phyloP scores from a whole-genome alignment of 2,113 vertebrate genomes.

The Menidia beryllina region DNA sequence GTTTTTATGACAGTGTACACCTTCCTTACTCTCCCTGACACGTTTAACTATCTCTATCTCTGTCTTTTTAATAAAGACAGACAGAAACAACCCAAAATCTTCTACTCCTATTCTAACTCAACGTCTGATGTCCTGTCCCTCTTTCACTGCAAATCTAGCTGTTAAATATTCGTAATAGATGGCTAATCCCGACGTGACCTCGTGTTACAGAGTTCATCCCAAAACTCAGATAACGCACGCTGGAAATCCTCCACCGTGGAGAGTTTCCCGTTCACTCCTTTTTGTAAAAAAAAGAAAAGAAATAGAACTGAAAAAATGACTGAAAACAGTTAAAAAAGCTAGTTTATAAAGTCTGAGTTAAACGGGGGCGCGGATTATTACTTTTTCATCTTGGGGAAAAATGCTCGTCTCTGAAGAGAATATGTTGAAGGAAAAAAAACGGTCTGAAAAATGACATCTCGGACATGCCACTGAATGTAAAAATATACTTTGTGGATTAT shows the following conservation, averaged over 20 bases:
- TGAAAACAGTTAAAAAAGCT: too few species aligned
- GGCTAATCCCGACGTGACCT: not conserved
- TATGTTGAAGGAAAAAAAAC: slow-evolving; percentile 18
- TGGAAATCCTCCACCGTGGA: too few species aligned
- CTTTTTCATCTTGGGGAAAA: not conserved
- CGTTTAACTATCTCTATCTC: not conserved
- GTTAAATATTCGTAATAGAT: not conserved
- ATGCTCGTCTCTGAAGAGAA: slow-evolving; percentile 12
- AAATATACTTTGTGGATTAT: slow-evolving; percentile 69
- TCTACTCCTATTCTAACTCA: slow-evolving; percentile 12
- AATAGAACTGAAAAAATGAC: too few species aligned
- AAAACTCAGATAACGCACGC: not conserved
- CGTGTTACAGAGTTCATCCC: not conserved
- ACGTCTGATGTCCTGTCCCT: not conserved
- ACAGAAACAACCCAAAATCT: not conserved
- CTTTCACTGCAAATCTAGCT: slow-evolving; percentile 3
- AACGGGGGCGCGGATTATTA: not conserved
- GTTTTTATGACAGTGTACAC: slow-evolving; percentile 31
- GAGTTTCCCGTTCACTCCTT: too few species aligned
- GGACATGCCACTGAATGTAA: slow-evolving; percentile 48
- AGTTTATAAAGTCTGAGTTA: not conserved
- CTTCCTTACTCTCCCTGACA: not conserved
- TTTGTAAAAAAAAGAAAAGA: too few species aligned
- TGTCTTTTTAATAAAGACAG: not conserved
- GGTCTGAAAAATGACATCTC: slow-evolving; percentile 17